Percentiles rank a stretch among this genome's conserved stretches.
Conservation (phyloP, 2,888 invertebrate species). For the Spatulosminthurus flaviceps region DNA sequence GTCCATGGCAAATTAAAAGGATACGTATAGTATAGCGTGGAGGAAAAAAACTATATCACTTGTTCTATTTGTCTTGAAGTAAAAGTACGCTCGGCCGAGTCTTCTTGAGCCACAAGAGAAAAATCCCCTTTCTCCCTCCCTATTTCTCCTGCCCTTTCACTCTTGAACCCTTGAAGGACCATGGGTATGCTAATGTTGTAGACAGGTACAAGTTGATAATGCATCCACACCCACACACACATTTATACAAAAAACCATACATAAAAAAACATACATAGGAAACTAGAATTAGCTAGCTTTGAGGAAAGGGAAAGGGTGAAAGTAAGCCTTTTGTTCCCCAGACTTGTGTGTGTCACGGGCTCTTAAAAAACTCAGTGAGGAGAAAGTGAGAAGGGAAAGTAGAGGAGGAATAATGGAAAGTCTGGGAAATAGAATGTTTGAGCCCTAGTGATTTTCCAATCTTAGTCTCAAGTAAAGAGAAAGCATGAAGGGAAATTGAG, state of each 20-base stretch:
- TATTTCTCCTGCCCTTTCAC: background rate
- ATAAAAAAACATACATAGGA: no score
- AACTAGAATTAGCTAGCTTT: no score
- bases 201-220: background rate
- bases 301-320: no score
- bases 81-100: constrained; percentile 28
- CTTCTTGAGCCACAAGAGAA: background rate
- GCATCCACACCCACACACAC: background rate
- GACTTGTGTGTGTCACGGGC: no score
- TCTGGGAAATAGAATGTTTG: no score
- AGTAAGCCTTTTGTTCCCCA: no score
- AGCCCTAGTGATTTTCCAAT: no score
- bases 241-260: background rate
- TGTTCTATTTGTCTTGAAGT: constrained; percentile 40
- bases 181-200: no score
- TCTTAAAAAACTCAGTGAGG: no score
- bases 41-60: constrained; percentile 34
- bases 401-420: no score
- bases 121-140: constrained; percentile 19
- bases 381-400: no score
- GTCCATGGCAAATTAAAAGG: constrained; percentile 41
- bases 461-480: no score
- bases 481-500: background rate
- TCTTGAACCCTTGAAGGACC: background rate
- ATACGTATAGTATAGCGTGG: constrained; percentile 33